Evolutionary conservation across 2,113 vertebrate genomes (phyloP), one percentile per base, ranked within the genome.

Genomic region (Sinocyclocheilus rhinocerous): DNA sequence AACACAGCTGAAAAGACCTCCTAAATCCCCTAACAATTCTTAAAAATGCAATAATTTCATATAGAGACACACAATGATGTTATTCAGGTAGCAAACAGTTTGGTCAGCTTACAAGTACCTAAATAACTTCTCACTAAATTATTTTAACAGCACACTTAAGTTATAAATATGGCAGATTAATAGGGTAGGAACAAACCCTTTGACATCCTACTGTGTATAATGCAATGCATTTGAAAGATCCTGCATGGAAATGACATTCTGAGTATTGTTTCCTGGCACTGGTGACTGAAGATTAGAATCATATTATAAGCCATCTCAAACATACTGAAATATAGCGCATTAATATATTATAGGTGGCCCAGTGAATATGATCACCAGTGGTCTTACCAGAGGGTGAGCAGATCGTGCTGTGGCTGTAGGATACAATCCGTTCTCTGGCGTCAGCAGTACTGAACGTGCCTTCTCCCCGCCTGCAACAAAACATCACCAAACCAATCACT

Each of bases 391-490:
- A 55, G 39, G 13, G 26, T 69, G 63, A 26, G 55, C 20, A 20
- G 45, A 24, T 39, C 79, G 63, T n/a, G 72, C 18, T 5, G 80
- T 39, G 6, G 15, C 79, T 63, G 61, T 45, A 24, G 86, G 63
- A 39, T 81, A 85, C 24, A 87, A 59, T 70, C 72, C 87, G 11
- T 81, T 84, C 77, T 88, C 84, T 72, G 83, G 77, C 2, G 81
- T 87, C 86, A 87, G 73, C 73, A 87, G 36, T 9, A 87, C 88
- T 52, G 86, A 89, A n/a, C 82, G 86, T 12, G 83, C 81, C 67
- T 75, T 85, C 65, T 83, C 89, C 69, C 80, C 50, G 42, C 86
- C 90, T 91, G 85, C 24, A 81, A 90, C 75, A 85, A 24, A 86
- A 87, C 50, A 65, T 52, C 73, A 83, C 45, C 57, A 59, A 59